Percentiles rank a stretch among this genome's conserved stretches.
Conservation (phyloP, 2,797 vertebrate species). For the Hozukius guyotensis region DNA sequence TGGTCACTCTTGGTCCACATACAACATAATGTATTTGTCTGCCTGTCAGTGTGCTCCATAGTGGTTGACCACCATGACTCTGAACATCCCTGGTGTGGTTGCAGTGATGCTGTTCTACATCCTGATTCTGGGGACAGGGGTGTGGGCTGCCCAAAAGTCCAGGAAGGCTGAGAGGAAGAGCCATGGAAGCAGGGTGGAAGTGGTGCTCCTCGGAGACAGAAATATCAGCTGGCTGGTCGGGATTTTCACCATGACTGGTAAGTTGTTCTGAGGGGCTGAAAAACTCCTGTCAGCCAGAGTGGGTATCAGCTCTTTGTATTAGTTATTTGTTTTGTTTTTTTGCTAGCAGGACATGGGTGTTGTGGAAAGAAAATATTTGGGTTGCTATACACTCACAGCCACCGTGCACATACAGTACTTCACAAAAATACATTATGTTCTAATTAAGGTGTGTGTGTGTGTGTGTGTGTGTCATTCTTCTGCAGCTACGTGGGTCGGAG, state of each 20-base stretch:
- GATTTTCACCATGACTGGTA: slow-evolving; percentile 70
- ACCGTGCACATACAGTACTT: background rate
- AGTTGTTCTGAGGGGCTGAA: background rate
- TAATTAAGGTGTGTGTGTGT: background rate
- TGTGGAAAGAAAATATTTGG: too few relatives aligned
- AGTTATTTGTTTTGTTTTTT: too few relatives aligned
- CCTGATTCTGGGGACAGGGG: slow-evolving; percentile 58
- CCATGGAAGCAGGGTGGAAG: slow-evolving; percentile 32
- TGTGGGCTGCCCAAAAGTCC: slow-evolving; percentile 60
- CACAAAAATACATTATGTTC: background rate
- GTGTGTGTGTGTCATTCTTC: background rate
- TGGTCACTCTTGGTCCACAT: background rate
- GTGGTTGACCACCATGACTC: slow-evolving; percentile 37
- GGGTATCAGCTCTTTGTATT: too few relatives aligned
- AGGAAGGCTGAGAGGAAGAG: slow-evolving; percentile 36
- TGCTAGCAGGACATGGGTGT: too few relatives aligned
- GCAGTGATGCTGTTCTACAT: slow-evolving; percentile 58
- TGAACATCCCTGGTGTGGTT: slow-evolving; percentile 60
- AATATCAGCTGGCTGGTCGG: slow-evolving; percentile 60
- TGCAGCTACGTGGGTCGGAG: slow-evolving; percentile 84
- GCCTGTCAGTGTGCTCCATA: background rate
- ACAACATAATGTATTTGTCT: background rate
- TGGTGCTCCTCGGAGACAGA: slow-evolving; percentile 60
- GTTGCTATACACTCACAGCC: too few relatives aligned
- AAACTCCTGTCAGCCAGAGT: background rate